Evolutionary conservation across 2,113 vertebrate genomes (phyloP).

Genomic region (Callaeas wilsoni): DNA sequence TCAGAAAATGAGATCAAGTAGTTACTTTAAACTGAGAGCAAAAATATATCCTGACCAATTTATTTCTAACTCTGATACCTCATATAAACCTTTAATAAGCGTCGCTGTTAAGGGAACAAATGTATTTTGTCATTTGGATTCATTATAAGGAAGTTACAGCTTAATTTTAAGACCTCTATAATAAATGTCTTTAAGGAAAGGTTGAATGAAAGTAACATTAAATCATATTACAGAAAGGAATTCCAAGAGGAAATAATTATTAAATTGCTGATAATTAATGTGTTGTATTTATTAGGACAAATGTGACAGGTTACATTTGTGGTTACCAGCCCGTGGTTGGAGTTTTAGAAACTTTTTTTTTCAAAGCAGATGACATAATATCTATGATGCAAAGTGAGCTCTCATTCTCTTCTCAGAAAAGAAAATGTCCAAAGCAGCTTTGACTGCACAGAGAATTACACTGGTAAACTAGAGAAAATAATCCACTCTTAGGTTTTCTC

Average conservation of each 20-base stretch:
- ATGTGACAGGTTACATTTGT: neutral
- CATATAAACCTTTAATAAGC: neutral
- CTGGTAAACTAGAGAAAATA: neutral
- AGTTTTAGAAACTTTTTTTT: neutral
- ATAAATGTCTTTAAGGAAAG: neutral
- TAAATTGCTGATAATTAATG: constrained; percentile 3
- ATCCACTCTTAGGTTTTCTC: neutral
- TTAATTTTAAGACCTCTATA: neutral
- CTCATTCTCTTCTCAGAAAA: neutral
- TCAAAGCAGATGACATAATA: neutral
- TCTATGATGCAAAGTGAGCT: neutral
- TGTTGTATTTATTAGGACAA: neutral
- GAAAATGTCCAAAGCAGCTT: neutral
- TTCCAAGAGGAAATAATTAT: neutral
- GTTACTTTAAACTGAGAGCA: constrained; percentile 6
- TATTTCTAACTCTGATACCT: constrained; percentile 4
- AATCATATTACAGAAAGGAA: constrained; percentile 33
- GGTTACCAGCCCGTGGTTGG: neutral
- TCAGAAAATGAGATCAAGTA: constrained; percentile 25
- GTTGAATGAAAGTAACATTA: neutral
- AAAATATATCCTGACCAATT: constrained; percentile 6
- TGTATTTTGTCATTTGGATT: neutral
- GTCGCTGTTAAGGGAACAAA: constrained; percentile 1
- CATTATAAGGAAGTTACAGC: neutral
- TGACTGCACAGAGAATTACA: neutral